These are phyloP conservation scores for Falco berigora DNA, from an alignment of 2,797 vertebrate genomes.

Conservation along the genomic window DNA sequence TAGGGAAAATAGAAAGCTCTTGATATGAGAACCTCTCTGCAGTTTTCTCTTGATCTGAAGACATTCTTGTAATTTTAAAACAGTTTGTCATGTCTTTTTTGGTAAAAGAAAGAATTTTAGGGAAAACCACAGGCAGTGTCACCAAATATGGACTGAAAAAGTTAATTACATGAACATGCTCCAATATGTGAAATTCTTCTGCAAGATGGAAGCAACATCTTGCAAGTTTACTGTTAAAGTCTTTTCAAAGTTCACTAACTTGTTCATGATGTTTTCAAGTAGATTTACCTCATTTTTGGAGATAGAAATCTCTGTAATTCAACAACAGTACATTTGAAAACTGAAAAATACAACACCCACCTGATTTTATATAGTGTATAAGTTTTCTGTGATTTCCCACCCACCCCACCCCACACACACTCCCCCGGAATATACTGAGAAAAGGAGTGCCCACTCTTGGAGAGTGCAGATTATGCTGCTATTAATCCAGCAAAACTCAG, in stretches of 20 bases:
- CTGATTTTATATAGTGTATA: not conserved
- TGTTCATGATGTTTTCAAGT: not conserved
- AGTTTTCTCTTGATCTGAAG: constrained; percentile 5
- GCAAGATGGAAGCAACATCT: not conserved
- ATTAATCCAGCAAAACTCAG: not conserved
- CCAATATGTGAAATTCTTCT: not conserved
- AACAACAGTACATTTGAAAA: not conserved
- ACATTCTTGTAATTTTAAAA: constrained; percentile 22
- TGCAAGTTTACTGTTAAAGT: not conserved
- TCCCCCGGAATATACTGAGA: not conserved
- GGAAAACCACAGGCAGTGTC: not conserved
- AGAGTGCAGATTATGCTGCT: not conserved
- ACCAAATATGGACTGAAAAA: not conserved
- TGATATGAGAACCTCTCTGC: constrained; percentile 29
- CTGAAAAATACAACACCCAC: not conserved
- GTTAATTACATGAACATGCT: not conserved
- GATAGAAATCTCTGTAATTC: not conserved
- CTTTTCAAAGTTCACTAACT: not conserved
- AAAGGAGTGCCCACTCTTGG: not conserved
- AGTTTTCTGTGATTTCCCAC: not conserved
- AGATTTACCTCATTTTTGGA: not conserved
- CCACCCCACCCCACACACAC: too few species aligned
- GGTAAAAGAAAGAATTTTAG: not conserved
- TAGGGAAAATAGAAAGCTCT: constrained; percentile 6
- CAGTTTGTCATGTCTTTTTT: not conserved